A percentile compares a stretch with the other conserved stretches of the same genome.
phyloP scores from a whole-genome alignment of 2,113 vertebrate genomes.

The Leiothrix lutea region DNA sequence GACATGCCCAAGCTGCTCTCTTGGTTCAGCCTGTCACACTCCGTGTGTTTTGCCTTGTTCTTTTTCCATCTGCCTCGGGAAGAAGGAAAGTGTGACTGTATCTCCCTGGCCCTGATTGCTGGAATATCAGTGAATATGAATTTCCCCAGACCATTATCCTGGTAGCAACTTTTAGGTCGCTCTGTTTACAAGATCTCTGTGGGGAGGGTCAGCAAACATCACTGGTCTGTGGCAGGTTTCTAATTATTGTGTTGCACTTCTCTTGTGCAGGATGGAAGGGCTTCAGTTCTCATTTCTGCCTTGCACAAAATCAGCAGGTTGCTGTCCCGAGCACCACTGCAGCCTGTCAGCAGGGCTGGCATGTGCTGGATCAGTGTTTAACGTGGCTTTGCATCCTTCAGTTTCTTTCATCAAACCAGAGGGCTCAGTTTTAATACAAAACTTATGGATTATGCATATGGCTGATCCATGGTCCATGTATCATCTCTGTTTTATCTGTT shows the following conservation, averaged over 20 bases:
- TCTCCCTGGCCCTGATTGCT: background rate
- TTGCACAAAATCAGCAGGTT: background rate
- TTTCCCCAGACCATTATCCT: background rate
- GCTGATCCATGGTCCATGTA: background rate
- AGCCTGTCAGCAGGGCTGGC: background rate
- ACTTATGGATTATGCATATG: background rate
- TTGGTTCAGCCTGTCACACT: background rate
- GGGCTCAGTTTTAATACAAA: background rate
- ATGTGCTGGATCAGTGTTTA: background rate
- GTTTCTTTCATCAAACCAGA: background rate
- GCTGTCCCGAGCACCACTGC: background rate
- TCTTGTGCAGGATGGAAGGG: background rate
- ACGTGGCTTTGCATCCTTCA: background rate
- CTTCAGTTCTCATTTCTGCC: background rate
- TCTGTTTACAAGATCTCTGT: fast-evolving
- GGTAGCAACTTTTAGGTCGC: background rate
- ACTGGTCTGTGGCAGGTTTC: fast-evolving
- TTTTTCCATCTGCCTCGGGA: background rate
- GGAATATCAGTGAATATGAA: background rate
- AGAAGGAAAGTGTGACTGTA: background rate
- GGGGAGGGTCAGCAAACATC: background rate
- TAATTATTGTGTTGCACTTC: background rate
- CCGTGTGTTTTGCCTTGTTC: background rate
- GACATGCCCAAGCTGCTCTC: fast-evolving
- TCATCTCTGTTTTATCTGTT: background rate